Base-by-base conservation (phyloP, 2,113 vertebrate species). In the Xenus cinereus region DNA sequence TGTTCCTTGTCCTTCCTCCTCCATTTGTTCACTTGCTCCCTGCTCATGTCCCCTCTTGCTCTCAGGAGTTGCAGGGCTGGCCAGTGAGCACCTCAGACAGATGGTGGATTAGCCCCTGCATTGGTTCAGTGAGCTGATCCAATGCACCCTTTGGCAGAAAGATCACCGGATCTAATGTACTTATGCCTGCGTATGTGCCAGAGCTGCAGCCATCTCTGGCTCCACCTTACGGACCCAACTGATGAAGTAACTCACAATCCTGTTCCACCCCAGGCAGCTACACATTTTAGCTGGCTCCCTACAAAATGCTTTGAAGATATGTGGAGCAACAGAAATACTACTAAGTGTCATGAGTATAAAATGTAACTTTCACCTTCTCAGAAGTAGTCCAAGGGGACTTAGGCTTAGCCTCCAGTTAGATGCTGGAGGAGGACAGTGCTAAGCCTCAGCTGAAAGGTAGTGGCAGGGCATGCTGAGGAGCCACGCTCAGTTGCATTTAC, bases 51-150 rank as follows among this genome's bases (percentile, higher is more conserved):
- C 23, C 23, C 12, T 64, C 48, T 78, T 22, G 5, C 27, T 90
- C 39, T 68, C 14, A 59, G 60, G 39, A 78, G 3, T 3, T 84
- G 41, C 26, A 27, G 19, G 11, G 3, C 72, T 93, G 83, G 63
- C 43, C 85, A 41, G 21, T 33, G 27, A 76, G 39, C 54, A 50
- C 37, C 59, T 86, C 5, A 5, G 50, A 75, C 87, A 96, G 87
- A 89, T 91, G 87, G 84, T 71, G 73, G 57, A 84, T 89, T 87
- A 94, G 56, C 33, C 43, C 33, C 21, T 72, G 33, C 3, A 3
- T 54, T 89, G 69, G 30, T 87, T 87, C 87, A 91, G 59, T 86
- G 84, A 89, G 57, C 39, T 32, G 84, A 87, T 87, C 60, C 89
- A 87, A 51, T 13, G 64, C 37, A 77, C 33, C 30, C 28, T 71